These are phyloP conservation scores for Rhegmatorhina hoffmannsi DNA, from an alignment of 2,113 vertebrate genomes.

Conservation along the genomic window DNA sequence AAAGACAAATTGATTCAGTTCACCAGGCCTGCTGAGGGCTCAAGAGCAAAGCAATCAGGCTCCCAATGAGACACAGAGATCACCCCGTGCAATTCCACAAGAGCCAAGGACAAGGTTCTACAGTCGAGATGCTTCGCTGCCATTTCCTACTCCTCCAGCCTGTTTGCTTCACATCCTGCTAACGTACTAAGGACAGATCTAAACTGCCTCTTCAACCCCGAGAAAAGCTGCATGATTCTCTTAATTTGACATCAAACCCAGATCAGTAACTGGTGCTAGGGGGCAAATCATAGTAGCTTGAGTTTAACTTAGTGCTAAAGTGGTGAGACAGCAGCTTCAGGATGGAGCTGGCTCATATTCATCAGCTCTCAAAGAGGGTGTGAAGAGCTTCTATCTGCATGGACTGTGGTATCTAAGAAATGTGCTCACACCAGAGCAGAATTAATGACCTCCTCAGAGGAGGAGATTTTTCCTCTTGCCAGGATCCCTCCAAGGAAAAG, in stretches of 20 bases:
- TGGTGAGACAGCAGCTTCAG: neutral
- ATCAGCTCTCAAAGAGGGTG: neutral
- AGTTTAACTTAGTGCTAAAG: neutral
- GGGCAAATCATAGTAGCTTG: neutral
- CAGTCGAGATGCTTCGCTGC: fast-evolving
- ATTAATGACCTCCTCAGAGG: neutral
- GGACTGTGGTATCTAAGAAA: neutral
- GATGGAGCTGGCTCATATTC: neutral
- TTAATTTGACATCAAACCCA: neutral
- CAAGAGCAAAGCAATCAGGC: neutral
- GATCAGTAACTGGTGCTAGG: neutral
- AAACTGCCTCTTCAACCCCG: neutral
- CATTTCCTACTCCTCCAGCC: neutral
- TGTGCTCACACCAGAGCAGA: neutral
- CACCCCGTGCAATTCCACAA: neutral
- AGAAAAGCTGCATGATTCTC: neutral
- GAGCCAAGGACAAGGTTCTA: neutral
- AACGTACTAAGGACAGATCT: neutral
- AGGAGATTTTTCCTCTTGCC: neutral
- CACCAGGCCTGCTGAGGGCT: neutral
- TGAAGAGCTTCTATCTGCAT: neutral
- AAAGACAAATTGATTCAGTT: conserved; percentile 4
- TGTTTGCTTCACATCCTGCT: neutral
- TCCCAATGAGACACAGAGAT: neutral
- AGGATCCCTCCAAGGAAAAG: neutral